Evolutionary conservation across 30 jellyfish, hydroid and myxozoan species (phyloP).

Genomic region (Hydra vulgaris): DNA sequence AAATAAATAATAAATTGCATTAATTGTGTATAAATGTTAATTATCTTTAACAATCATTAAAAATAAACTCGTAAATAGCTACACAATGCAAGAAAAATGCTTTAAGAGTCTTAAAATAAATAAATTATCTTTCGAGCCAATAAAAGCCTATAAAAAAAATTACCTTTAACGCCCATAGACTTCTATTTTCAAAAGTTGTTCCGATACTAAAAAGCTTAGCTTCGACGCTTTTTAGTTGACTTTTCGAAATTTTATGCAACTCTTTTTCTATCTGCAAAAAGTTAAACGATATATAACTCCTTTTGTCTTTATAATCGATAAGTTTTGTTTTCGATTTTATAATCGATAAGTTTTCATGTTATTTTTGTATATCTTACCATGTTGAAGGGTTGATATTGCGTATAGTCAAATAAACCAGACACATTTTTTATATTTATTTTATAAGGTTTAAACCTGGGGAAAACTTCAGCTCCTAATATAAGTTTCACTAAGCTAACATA

Average conservation of each 20-base stretch:
- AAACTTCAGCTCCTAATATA: not conserved
- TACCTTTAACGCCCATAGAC: slow-evolving; percentile 26
- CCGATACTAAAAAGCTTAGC: slow-evolving; percentile 12
- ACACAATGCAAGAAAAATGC: too few species aligned
- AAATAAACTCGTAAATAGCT: too few species aligned
- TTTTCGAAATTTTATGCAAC: slow-evolving; percentile 2
- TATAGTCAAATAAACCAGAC: not conserved
- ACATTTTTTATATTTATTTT: too few species aligned
- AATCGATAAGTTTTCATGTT: not conserved
- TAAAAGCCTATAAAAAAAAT: not conserved
- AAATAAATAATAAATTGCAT: too few species aligned
- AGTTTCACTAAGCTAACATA: not conserved
- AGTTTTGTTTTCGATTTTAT: too few species aligned
- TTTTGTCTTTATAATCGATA: too few species aligned
- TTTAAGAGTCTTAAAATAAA: too few species aligned
- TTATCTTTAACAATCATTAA: too few species aligned
- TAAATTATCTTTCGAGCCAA: too few species aligned
- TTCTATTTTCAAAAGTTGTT: slow-evolving; percentile 13
- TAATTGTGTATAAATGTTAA: too few species aligned
- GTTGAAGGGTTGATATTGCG: not conserved
- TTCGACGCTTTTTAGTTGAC: not conserved
- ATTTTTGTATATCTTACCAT: not conserved
- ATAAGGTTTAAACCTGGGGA: not conserved
- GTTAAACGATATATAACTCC: not conserved
- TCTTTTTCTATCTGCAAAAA: slow-evolving; percentile 11